Evolutionary conservation across 2,888 invertebrate species (phyloP).

Genomic region (Rhyacophila evoluta): DNA sequence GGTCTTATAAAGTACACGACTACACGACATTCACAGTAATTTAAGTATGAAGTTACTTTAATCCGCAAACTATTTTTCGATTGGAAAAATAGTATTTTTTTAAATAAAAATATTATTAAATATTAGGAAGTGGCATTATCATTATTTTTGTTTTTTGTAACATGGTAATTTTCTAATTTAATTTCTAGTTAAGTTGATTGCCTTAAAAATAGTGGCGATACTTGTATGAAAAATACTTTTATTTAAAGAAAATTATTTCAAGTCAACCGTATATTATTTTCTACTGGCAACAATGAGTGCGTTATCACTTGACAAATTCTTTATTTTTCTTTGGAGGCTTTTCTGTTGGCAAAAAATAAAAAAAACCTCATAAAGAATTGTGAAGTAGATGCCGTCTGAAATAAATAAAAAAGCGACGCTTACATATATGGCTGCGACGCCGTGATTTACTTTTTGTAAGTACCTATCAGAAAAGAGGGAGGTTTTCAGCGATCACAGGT

Average conservation of each 20-base stretch:
- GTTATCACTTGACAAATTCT: constrained; percentile 18
- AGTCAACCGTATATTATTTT: background rate
- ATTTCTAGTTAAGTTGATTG: too few species aligned
- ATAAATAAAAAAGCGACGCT: constrained; percentile 23
- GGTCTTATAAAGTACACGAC: too few species aligned
- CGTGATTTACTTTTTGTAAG: constrained; percentile 18
- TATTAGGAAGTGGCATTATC: too few species aligned
- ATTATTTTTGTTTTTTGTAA: too few species aligned
- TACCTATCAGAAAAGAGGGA: constrained; percentile 13
- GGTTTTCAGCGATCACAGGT: constrained; percentile 14
- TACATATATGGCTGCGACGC: constrained; percentile 22
- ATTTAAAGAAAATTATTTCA: background rate
- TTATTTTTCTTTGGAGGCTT: constrained; percentile 5
- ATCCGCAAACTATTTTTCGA: too few species aligned
- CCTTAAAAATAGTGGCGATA: too few species aligned
- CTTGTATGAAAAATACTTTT: background rate
- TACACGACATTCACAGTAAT: too few species aligned
- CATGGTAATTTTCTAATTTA: too few species aligned
- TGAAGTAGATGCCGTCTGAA: constrained; percentile 18
- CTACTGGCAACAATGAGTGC: background rate
- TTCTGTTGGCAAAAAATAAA: background rate
- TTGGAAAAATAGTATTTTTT: too few species aligned
- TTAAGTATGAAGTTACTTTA: too few species aligned
- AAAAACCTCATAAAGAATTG: constrained; percentile 20
- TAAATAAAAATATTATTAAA: too few species aligned